Conservation (phyloP, 2,797 vertebrate genomes). For the Sebastes ruberrimus region DNA sequence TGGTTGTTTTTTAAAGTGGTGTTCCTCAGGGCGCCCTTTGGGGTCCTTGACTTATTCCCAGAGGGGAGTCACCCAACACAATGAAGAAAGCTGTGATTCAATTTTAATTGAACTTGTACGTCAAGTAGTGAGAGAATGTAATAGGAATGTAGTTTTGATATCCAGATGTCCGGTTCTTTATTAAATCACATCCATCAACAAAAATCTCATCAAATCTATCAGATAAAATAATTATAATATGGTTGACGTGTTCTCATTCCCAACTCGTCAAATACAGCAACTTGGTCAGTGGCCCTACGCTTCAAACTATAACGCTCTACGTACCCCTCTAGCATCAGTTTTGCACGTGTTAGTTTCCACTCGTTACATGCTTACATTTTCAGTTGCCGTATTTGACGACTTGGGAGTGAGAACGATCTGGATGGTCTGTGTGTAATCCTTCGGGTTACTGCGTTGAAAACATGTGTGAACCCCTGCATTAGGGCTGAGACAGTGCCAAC, state of each 20-base stretch:
- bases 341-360: neutral
- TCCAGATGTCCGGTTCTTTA: slow-evolving; percentile 1
- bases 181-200: slow-evolving; percentile 13
- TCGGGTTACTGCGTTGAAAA: neutral
- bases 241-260: neutral
- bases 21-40: slow-evolving; percentile 10
- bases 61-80: neutral
- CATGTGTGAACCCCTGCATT: neutral
- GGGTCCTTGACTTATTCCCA: neutral
- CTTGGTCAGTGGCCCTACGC: neutral
- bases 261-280: neutral
- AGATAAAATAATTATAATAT: neutral
- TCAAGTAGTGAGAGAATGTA: neutral
- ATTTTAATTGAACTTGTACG: neutral
- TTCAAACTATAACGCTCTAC: neutral
- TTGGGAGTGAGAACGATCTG: neutral
- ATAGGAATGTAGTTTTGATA: neutral
- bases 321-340: neutral
- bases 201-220: slow-evolving; percentile 1
- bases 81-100: neutral
- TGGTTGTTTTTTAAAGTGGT: slow-evolving; percentile 5
- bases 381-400: neutral
- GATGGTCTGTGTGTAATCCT: neutral
- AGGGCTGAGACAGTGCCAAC: slow-evolving; percentile 17
- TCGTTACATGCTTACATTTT: neutral